phyloP scores from a whole-genome alignment of 2,113 vertebrate species.

The Cervus canadensis region DNA sequence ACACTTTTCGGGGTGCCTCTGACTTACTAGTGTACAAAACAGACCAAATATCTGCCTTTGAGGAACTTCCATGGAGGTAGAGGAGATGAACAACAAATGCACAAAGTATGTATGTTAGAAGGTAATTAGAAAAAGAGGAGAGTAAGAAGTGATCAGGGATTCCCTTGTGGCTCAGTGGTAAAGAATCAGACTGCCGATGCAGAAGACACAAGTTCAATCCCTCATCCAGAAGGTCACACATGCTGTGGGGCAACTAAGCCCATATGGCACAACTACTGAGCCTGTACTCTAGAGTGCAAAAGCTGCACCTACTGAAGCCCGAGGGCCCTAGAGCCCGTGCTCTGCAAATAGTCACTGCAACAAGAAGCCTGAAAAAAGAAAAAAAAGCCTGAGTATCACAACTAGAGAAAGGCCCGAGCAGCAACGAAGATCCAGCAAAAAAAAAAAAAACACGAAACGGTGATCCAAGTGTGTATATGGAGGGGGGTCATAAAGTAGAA shows the following conservation, averaged over 20 bases:
- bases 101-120: not conserved
- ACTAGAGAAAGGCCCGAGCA: not conserved
- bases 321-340: not conserved
- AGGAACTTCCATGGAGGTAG: not conserved
- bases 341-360: not conserved
- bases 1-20: not conserved
- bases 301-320: not conserved
- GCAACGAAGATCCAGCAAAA: not conserved
- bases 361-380: not conserved
- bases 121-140: not conserved
- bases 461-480: not conserved
- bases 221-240: not conserved
- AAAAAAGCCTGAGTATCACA: not conserved
- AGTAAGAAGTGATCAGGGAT: not conserved
- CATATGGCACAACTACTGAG: fast-evolving
- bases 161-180: not conserved
- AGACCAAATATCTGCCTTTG: not conserved
- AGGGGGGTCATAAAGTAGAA: not conserved
- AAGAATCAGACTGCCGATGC: not conserved
- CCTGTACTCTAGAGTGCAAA: not conserved
- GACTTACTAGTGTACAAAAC: not conserved
- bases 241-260: not conserved
- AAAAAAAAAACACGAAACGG: not conserved
- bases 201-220: not conserved
- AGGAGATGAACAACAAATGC: not conserved